Evolutionary conservation across 64 coral and sea anemone species (phyloP).

Genomic region (Montipora efflorescens): DNA sequence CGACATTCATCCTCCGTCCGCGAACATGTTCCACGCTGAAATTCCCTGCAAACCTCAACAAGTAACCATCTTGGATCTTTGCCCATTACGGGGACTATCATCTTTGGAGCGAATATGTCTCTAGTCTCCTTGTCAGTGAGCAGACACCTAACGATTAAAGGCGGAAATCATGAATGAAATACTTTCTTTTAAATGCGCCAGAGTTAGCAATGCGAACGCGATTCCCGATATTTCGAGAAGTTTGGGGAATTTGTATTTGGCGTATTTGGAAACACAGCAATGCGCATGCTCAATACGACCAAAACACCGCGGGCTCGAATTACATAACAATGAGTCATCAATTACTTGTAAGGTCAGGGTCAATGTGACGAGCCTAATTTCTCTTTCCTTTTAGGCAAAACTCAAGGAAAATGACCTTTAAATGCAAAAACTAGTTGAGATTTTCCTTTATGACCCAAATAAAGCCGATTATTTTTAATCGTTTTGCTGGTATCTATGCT

Average conservation of each 20-base stretch:
- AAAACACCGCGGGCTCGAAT: slow-evolving; percentile 86
- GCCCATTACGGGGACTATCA: slow-evolving; percentile 96
- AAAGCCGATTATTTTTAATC: background rate
- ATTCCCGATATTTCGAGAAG: slow-evolving; percentile 78
- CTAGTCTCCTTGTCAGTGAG: slow-evolving; percentile 44
- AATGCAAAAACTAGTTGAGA: background rate
- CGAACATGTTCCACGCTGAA: slow-evolving; percentile 98
- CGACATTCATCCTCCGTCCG: slow-evolving; percentile 95
- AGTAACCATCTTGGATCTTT: slow-evolving; percentile 99
- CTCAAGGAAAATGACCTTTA: slow-evolving; percentile 20
- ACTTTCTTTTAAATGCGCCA: slow-evolving; percentile 23
- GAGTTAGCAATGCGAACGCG: slow-evolving; percentile 16
- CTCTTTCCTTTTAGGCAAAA: background rate
- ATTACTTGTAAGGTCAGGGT: slow-evolving; percentile 79
- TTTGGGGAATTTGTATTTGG: slow-evolving; percentile 53
- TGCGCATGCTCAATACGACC: slow-evolving; percentile 71
- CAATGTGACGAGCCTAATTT: slow-evolving; percentile 47
- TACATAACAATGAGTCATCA: slow-evolving; percentile 99
- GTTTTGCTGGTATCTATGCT: background rate
- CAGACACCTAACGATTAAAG: slow-evolving; percentile 45
- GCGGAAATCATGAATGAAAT: slow-evolving; percentile 70
- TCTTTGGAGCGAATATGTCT: slow-evolving; percentile 71
- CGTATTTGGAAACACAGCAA: slow-evolving; percentile 36
- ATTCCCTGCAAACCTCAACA: slow-evolving; percentile 99
- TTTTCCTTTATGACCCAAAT: background rate